Percentiles rank a stretch among this genome's conserved stretches.
Conservation (phyloP, 2,888 invertebrate genomes). For the Orchesella flavescens region DNA sequence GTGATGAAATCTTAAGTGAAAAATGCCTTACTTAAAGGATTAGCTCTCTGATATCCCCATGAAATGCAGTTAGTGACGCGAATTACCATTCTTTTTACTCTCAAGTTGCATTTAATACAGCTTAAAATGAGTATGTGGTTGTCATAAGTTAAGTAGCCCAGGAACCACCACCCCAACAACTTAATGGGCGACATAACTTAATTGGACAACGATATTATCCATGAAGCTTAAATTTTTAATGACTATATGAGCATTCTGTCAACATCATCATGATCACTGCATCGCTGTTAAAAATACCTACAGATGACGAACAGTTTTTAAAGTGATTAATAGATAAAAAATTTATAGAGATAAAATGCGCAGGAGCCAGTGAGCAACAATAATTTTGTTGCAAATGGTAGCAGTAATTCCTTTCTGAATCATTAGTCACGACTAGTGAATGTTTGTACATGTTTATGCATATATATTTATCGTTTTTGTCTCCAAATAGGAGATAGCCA, state of each 20-base stretch:
- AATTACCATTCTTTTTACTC: background rate
- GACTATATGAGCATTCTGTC: conserved; percentile 30
- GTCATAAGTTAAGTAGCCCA: conserved; percentile 20
- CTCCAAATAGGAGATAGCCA: background rate
- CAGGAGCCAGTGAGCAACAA: background rate
- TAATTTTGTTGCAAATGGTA: background rate
- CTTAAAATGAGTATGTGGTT: no score
- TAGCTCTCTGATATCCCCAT: no score
- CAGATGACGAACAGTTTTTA: background rate
- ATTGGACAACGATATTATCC: conserved; percentile 26
- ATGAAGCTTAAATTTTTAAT: conserved; percentile 30
- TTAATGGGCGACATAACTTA: background rate
- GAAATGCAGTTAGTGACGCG: background rate
- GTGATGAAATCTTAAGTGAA: background rate
- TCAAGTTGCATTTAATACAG: background rate
- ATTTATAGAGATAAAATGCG: background rate
- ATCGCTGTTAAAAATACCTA: background rate
- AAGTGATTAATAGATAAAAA: background rate
- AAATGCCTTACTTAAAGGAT: background rate
- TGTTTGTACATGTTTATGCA: background rate
- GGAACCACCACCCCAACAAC: background rate
- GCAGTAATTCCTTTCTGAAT: no score
- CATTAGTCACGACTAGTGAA: background rate
- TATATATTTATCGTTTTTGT: background rate
- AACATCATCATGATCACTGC: conserved; percentile 2